These are phyloP conservation scores for Hemichromis elongatus DNA, from an alignment of 2,113 vertebrate genomes.

Conservation along the genomic window DNA sequence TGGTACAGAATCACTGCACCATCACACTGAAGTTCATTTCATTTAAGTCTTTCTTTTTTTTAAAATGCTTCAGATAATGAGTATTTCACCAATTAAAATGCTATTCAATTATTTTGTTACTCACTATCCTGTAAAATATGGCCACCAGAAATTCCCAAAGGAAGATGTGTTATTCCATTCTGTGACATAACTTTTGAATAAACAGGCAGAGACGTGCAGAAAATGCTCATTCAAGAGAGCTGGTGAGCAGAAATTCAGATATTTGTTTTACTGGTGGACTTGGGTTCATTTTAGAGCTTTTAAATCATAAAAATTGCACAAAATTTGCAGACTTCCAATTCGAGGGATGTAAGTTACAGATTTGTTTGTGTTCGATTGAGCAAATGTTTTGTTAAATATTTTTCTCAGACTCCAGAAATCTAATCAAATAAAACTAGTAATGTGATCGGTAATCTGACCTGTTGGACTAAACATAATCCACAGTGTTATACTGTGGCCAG, in stretches of 20 bases:
- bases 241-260: neutral
- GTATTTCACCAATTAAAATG: neutral
- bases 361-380: neutral
- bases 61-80: neutral
- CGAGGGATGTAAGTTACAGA: neutral
- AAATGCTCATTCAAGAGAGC: neutral
- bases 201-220: neutral
- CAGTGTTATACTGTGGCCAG: neutral
- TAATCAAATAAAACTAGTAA: neutral
- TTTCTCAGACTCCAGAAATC: neutral
- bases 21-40: neutral
- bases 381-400: neutral
- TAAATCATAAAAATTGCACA: neutral
- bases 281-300: neutral
- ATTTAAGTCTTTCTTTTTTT: neutral
- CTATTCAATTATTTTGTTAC: neutral
- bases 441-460: constrained; percentile 12
- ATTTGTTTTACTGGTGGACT: neutral
- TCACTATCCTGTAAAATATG: neutral
- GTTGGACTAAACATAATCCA: neutral
- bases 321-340: neutral
- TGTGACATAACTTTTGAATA: neutral
- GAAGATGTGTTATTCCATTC: neutral
- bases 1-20: constrained; percentile 67
- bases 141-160: neutral